phyloP scores from a whole-genome alignment of 2,797 vertebrate genomes.

The Gallirallus australis region DNA sequence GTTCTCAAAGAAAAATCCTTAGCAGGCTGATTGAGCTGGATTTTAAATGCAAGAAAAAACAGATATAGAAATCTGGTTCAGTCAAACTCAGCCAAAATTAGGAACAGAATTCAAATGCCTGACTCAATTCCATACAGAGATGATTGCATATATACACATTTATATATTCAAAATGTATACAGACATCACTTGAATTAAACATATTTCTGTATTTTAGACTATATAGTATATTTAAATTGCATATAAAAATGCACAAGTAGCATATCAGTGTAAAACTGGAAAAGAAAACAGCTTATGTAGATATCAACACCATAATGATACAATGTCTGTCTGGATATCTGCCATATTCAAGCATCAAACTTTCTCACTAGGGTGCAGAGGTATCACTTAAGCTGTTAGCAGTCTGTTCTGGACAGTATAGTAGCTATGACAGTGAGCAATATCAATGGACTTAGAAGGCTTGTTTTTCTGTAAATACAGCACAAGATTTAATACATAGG shows the following conservation, averaged over 20 bases:
- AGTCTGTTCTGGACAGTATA: background rate
- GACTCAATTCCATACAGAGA: background rate
- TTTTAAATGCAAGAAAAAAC: background rate
- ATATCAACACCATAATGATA: background rate
- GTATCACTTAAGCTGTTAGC: background rate
- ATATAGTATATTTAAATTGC: background rate
- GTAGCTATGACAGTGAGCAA: background rate
- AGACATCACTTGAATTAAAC: background rate
- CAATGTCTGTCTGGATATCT: background rate
- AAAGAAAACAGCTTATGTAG: background rate
- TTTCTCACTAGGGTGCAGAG: background rate
- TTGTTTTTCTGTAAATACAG: background rate
- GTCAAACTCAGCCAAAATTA: background rate
- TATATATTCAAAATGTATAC: background rate
- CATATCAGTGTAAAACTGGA: background rate
- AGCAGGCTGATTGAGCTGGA: background rate
- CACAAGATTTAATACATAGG: background rate
- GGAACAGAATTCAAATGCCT: background rate
- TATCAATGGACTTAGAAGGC: background rate
- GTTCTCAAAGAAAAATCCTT: background rate
- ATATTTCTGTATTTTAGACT: background rate
- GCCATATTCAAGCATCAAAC: background rate
- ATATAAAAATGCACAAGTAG: background rate
- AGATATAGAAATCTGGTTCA: background rate
- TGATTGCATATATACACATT: background rate